Conservation (phyloP, 2,888 invertebrate genomes). For the Sphaerophoria rueppellii region DNA sequence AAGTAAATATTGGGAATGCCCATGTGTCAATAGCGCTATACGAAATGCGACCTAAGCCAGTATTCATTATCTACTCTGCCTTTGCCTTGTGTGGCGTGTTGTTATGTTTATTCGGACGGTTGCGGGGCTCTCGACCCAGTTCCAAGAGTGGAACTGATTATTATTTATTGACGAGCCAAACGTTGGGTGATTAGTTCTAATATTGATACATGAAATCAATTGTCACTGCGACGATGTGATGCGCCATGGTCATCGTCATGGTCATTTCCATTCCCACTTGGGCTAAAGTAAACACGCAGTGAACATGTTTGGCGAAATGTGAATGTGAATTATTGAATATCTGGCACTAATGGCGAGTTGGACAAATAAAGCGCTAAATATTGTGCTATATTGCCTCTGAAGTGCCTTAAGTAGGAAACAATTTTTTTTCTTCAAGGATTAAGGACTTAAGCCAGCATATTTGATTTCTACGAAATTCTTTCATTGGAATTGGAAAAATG, state of each 20-base stretch:
- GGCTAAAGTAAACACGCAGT: background rate
- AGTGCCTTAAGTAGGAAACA: background rate
- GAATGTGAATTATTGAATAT: conserved; percentile 21
- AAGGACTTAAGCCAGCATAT: too few relatives aligned
- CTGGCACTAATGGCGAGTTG: background rate
- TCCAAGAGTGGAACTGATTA: conserved; percentile 21
- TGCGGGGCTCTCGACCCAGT: too few relatives aligned
- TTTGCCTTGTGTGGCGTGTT: too few relatives aligned
- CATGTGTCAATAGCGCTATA: conserved; percentile 40
- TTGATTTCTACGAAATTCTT: too few relatives aligned
- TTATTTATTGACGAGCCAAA: conserved; percentile 50
- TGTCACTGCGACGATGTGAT: background rate
- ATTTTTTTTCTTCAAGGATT: too few relatives aligned
- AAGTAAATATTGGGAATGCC: conserved; percentile 45
- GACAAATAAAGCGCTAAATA: background rate
- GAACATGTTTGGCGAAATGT: background rate
- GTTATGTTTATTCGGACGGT: too few relatives aligned
- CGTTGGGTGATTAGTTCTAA: conserved; percentile 50
- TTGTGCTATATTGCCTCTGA: background rate
- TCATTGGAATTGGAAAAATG: too few relatives aligned
- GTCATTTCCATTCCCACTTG: background rate
- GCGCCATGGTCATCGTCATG: background rate
- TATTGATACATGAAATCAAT: conserved; percentile 43
- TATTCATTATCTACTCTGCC: conserved; percentile 19
- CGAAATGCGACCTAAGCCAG: conserved; percentile 40